Percentiles rank a stretch among this genome's conserved stretches.
Conservation (phyloP, 2,113 vertebrate species). For the Mohoua ochrocephala region DNA sequence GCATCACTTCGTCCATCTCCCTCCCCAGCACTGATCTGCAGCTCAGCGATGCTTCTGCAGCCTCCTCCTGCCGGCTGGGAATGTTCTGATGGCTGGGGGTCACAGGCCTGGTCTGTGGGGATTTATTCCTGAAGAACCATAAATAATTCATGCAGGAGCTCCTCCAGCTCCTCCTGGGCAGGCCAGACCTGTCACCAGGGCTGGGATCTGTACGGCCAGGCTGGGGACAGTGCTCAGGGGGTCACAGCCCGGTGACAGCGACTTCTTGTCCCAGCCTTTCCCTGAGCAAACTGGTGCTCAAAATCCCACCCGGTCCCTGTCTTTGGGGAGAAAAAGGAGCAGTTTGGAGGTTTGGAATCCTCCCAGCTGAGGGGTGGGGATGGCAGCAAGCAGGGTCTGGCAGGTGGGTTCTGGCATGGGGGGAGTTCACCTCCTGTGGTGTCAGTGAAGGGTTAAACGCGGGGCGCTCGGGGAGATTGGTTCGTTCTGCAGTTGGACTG, state of each 20-base stretch:
- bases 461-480: neutral
- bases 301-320: neutral
- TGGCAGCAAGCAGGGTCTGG: fast-evolving
- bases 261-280: neutral
- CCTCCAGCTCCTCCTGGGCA: neutral
- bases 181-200: neutral
- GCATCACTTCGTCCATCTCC: neutral
- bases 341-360: neutral
- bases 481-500: neutral
- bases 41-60: neutral
- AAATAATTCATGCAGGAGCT: neutral
- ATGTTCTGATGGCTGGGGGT: neutral
- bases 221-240: neutral
- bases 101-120: neutral
- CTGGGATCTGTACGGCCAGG: neutral
- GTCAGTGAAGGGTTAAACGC: neutral
- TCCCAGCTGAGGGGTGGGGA: too few relatives aligned
- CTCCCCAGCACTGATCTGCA: neutral
- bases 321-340: neutral
- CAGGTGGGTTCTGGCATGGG: neutral
- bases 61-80: neutral
- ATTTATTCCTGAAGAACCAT: neutral
- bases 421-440: neutral
- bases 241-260: neutral
- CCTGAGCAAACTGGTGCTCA: neutral